phyloP scores from a whole-genome alignment of 2,797 vertebrate genomes.

The Pangasius krempfi region DNA sequence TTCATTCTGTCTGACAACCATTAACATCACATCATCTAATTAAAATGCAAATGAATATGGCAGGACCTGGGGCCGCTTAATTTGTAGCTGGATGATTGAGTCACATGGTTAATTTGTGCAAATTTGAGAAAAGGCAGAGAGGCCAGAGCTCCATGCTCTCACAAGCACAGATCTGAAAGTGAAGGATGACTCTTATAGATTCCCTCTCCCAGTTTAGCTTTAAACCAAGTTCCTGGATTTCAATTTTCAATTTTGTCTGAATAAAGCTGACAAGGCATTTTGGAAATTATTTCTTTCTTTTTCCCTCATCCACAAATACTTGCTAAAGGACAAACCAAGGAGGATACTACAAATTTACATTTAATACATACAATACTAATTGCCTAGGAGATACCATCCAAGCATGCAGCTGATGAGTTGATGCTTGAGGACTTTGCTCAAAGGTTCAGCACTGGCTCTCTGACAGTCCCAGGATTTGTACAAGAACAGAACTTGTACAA shows the following conservation, averaged over 20 bases:
- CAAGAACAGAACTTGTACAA: background rate
- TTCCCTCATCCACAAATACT: background rate
- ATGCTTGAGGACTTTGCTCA: background rate
- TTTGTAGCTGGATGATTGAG: background rate
- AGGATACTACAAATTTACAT: background rate
- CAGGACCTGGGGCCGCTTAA: background rate
- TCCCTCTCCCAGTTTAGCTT: background rate
- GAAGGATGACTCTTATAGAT: background rate
- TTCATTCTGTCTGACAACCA: background rate
- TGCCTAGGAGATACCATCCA: no score
- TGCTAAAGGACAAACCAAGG: background rate
- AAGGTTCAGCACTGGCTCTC: background rate
- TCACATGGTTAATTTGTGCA: background rate
- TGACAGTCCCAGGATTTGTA: background rate
- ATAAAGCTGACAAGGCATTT: background rate
- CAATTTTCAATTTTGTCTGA: background rate
- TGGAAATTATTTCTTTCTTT: background rate
- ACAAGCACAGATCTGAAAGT: background rate
- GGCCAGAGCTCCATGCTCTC: no score
- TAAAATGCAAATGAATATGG: slow-evolving; percentile 9
- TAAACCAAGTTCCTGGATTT: background rate
- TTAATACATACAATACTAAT: background rate
- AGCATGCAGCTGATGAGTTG: background rate
- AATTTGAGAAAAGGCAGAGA: background rate
- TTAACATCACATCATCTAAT: background rate